Percentiles rank a stretch among this genome's conserved stretches.
Evolutionary conservation across 2,888 invertebrate genomes (phyloP).

Genomic region (Epirrhoe tristata): DNA sequence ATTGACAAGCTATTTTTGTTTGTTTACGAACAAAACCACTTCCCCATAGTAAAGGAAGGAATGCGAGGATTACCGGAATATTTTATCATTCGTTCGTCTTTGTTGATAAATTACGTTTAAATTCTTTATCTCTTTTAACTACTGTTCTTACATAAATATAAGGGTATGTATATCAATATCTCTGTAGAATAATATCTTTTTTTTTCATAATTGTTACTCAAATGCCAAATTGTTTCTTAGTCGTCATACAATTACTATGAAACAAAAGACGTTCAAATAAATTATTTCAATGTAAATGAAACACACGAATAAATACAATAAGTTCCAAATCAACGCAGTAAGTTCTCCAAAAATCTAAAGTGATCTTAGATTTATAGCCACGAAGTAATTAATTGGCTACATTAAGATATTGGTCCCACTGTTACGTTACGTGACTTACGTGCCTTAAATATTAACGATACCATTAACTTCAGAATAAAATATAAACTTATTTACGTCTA

Average conservation of each 20-base stretch:
- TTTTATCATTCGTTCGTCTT: slow-evolving; percentile 6
- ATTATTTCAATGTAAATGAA: neutral
- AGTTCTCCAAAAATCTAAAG: slow-evolving; percentile 27
- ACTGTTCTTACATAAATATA: neutral
- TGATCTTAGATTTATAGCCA: slow-evolving; percentile 30
- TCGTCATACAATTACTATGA: neutral
- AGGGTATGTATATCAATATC: too few species aligned
- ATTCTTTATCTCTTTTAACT: neutral
- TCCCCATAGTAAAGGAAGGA: slow-evolving; percentile 30
- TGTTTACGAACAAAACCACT: slow-evolving; percentile 44
- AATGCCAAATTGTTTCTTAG: too few species aligned
- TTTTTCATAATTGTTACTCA: too few species aligned
- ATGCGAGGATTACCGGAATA: slow-evolving; percentile 13
- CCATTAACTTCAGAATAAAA: slow-evolving; percentile 42
- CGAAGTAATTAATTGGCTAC: slow-evolving; percentile 39
- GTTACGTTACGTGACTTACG: slow-evolving; percentile 40
- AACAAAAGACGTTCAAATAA: neutral
- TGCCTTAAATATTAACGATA: slow-evolving; percentile 41
- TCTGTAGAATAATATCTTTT: too few species aligned
- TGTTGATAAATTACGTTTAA: neutral
- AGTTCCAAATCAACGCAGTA: slow-evolving; percentile 15
- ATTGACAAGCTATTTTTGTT: slow-evolving; percentile 52
- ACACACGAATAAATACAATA: slow-evolving; percentile 14
- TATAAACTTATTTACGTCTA: slow-evolving; percentile 60
- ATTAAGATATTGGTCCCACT: slow-evolving; percentile 40